These are phyloP conservation scores for Albula goreensis DNA, from an alignment of 2,113 vertebrate species.

Conservation along the genomic window DNA sequence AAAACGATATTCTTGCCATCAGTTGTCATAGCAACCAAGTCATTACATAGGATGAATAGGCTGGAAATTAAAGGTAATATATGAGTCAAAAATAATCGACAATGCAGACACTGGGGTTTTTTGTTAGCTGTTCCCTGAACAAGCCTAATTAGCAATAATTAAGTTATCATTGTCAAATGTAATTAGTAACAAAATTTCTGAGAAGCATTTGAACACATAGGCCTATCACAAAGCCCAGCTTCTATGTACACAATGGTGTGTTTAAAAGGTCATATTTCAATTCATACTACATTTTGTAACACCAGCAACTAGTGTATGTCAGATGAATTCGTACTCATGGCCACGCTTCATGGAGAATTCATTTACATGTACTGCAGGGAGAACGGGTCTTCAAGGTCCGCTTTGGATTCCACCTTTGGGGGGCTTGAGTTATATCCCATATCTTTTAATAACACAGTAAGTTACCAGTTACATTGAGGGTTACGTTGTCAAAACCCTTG, in stretches of 20 bases:
- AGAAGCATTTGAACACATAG: not conserved
- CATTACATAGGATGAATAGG: slow-evolving; percentile 75
- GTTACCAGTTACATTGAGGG: not conserved
- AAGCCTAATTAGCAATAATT: slow-evolving; percentile 28
- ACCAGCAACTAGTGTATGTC: not conserved
- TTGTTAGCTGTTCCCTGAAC: slow-evolving; percentile 22
- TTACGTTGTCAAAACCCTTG: not conserved
- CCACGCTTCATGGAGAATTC: too few relatives aligned
- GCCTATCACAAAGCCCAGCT: not conserved
- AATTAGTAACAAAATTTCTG: slow-evolving; percentile 27
- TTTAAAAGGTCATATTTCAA: slow-evolving; percentile 6
- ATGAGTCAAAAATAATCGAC: slow-evolving; percentile 25
- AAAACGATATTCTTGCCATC: slow-evolving; percentile 33
- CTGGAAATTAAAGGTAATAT: slow-evolving; percentile 51
- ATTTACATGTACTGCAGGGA: not conserved
- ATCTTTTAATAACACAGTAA: too few relatives aligned
- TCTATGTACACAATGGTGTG: not conserved
- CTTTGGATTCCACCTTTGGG: not conserved
- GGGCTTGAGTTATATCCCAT: too few relatives aligned
- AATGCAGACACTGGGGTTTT: slow-evolving; percentile 14
- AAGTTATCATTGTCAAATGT: slow-evolving; percentile 34
- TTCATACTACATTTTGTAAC: not conserved
- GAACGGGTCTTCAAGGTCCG: not conserved
- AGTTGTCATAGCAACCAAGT: slow-evolving; percentile 79
- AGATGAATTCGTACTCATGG: too few relatives aligned